Evolutionary conservation across 2,888 invertebrate species (phyloP).

Genomic region (Physocephala rufipes): DNA sequence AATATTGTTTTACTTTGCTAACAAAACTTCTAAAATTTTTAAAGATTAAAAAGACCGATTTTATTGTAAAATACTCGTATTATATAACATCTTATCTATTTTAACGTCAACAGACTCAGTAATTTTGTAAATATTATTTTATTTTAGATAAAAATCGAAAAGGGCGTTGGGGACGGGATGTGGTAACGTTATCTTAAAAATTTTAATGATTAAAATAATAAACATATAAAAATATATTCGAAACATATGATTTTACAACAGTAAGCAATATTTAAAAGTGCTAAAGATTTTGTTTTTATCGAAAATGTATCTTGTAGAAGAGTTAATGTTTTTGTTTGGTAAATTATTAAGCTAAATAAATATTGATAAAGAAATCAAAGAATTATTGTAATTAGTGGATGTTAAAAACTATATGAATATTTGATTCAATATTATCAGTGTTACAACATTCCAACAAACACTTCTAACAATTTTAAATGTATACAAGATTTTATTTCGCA

Average conservation of each 20-base stretch:
- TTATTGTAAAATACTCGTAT: constrained; percentile 2
- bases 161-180: too few relatives aligned
- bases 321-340: neutral
- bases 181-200: neutral
- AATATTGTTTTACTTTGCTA: constrained; percentile 83
- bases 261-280: neutral
- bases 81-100: neutral
- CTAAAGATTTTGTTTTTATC: neutral
- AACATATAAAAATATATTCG: neutral
- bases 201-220: neutral
- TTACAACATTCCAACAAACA: too few relatives aligned
- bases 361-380: too few relatives aligned
- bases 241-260: neutral
- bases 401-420: too few relatives aligned
- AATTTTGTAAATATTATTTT: neutral
- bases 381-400: too few relatives aligned
- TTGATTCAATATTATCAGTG: too few relatives aligned
- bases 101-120: too few relatives aligned
- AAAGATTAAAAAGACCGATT: neutral
- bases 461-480: too few relatives aligned
- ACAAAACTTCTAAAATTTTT: constrained; percentile 44
- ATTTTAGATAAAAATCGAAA: neutral
- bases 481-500: too few relatives aligned
- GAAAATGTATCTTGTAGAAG: neutral
- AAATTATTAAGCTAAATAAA: neutral